Base-by-base conservation (phyloP, 1,140 invertebrate genomes). In the Panulirus ornatus region DNA sequence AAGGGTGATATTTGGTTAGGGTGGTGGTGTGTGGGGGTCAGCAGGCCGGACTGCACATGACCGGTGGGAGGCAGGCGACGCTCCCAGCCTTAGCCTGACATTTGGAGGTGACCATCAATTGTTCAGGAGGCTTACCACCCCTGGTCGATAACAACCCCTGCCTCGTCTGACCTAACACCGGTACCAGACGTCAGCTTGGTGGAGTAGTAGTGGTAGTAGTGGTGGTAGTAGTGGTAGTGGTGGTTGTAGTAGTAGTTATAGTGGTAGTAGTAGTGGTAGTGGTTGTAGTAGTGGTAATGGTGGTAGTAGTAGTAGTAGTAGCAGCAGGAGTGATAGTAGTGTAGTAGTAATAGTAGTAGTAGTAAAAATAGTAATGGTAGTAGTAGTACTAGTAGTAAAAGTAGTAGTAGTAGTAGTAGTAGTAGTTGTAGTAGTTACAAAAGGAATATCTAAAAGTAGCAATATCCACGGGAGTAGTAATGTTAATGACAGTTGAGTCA, bases 41-140 rank as follows among this genome's bases (percentile, higher is more conserved):
- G 58, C 44, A 83, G 66, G 83, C n/a, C 70, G 40, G 40, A 30
- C 27, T 27, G 19, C 40, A 75, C 83, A 85, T 85, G 83, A 85
- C 83, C 83, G 75, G 75, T 73, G 83, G 70, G 22, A 73, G 83
- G 38, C 51, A 5, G 30, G 30, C 51, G 54, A 85, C 38, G 22
- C 63, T 36, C 83, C 82, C 63, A 42, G 42, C 42, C 42, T 51
- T 36, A 40, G 63, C 1, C 42, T 85, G 83, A 85, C 83, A 85
- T 85, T 85, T 85, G 83, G 66, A 19, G 8, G 9, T 75, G 6
- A 51, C 14, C 83, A 85, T 85, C 70, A 85, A 85, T 85, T 75
- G 6, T 85, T 40, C 83, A 85, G 47, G 22, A 30, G 66, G n/a
- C 38, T 58, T 22, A 63, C 27, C 30, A 14, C 81, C 81, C 44